A percentile compares a stretch with the other conserved stretches of the same genome.
Conservation (phyloP, 2,797 vertebrate species). For the Pseudomugil tenellus region DNA sequence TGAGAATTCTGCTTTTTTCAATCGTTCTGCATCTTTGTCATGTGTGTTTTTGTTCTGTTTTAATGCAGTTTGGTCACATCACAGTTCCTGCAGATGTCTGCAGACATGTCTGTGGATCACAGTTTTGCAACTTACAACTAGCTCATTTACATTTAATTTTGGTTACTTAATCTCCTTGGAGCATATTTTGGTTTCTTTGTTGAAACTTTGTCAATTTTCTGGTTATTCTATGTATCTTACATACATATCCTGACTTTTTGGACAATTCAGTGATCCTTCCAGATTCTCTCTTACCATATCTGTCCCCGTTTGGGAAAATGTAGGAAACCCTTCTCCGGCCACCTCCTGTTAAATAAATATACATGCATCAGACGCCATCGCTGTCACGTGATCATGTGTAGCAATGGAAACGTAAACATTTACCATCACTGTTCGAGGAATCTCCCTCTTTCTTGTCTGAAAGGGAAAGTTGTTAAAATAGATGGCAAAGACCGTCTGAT, state of each 20-base stretch:
- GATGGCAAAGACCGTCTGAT: not conserved
- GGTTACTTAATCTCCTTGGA: not conserved
- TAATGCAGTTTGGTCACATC: too few relatives aligned
- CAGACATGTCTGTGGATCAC: not conserved
- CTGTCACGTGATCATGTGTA: not conserved
- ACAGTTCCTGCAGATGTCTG: too few relatives aligned
- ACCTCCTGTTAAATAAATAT: constrained; percentile 53
- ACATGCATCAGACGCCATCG: not conserved
- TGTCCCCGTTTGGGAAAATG: constrained; percentile 86
- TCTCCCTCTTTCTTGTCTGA: constrained; percentile 25
- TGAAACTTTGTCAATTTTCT: not conserved
- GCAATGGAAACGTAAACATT: not conserved
- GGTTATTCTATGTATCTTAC: too few relatives aligned
- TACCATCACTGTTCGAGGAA: constrained; percentile 13
- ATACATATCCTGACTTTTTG: not conserved
- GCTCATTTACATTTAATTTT: not conserved
- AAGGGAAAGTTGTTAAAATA: constrained; percentile 24
- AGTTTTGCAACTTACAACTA: too few relatives aligned
- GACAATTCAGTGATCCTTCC: not conserved
- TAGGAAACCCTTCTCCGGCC: constrained; percentile 70
- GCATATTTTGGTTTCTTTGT: not conserved
- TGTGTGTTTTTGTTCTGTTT: too few relatives aligned
- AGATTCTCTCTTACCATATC: constrained; percentile 78
- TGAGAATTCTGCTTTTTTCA: too few relatives aligned
- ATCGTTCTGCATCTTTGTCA: too few relatives aligned